phyloP scores from a whole-genome alignment of 1,140 invertebrate genomes.

The Asobara japonica region DNA sequence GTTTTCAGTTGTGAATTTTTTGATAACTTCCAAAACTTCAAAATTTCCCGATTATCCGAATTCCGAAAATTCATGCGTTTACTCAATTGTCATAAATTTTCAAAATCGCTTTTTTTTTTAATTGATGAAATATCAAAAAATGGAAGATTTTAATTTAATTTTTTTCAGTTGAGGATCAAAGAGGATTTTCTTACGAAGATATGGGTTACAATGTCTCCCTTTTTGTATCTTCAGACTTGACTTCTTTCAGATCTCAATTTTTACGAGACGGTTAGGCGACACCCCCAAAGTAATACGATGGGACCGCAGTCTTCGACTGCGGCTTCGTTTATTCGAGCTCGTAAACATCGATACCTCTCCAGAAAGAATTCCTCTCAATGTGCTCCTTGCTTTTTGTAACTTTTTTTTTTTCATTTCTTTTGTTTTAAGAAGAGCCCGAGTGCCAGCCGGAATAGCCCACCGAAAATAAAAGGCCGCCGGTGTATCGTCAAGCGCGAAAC shows the following conservation, averaged over 20 bases:
- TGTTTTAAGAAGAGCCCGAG: constrained; percentile 9
- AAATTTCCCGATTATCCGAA: too few relatives aligned
- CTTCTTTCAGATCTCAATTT: constrained; percentile 44
- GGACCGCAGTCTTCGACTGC: constrained; percentile 51
- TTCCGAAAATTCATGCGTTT: too few relatives aligned
- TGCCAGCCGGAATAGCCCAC: constrained; percentile 25
- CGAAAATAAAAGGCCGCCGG: constrained; percentile 36
- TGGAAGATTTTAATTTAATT: too few relatives aligned
- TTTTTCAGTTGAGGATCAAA: too few relatives aligned
- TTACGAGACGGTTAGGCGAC: constrained; percentile 56
- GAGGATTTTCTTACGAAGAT: too few relatives aligned
- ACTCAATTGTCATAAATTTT: not conserved
- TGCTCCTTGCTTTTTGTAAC: too few relatives aligned
- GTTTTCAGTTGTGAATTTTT: too few relatives aligned
- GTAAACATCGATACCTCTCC: constrained; percentile 59
- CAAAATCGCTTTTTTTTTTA: not conserved
- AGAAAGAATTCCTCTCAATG: not conserved
- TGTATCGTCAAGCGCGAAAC: constrained; percentile 46
- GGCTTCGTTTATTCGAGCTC: constrained; percentile 59
- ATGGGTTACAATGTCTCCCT: too few relatives aligned
- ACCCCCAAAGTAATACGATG: constrained; percentile 62
- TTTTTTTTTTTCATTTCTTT: constrained; percentile 6
- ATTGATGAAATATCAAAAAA: too few relatives aligned
- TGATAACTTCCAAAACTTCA: too few relatives aligned
- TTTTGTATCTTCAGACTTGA: too few relatives aligned